Evolutionary conservation across 2,797 vertebrate species (phyloP).

Genomic region (Chaetophractus vellerosus): DNA sequence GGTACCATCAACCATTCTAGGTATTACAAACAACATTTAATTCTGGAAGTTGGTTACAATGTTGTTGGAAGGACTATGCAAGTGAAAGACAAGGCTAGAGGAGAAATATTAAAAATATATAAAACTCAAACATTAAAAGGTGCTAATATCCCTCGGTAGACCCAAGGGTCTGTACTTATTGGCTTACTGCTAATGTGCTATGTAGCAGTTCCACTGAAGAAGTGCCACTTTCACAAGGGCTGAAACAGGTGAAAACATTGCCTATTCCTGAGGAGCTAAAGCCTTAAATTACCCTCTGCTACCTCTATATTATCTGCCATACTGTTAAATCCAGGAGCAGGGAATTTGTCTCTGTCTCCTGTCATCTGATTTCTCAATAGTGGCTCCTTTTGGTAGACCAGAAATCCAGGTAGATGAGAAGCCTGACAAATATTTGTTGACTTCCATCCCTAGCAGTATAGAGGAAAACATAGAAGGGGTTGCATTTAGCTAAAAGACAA

Average conservation of each 20-base stretch:
- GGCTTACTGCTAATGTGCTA: neutral
- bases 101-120: neutral
- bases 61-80: neutral
- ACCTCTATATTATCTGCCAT: neutral
- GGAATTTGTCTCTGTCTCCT: neutral
- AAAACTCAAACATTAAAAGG: neutral
- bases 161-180: neutral
- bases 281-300: neutral
- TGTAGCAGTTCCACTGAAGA: neutral
- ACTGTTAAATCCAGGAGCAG: neutral
- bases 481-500: neutral
- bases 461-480: too few species aligned
- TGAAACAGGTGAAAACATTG: neutral
- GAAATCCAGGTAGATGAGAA: neutral
- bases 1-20: neutral
- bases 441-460: neutral
- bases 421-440: neutral
- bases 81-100: neutral
- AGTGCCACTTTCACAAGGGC: neutral
- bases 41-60: neutral
- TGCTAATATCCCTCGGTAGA: neutral
- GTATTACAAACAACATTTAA: neutral
- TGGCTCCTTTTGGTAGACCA: neutral
- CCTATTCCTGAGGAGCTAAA: neutral
- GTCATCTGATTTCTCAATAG: neutral